A percentile compares a stretch with the other conserved stretches of the same genome.
These are phyloP conservation scores for Cacatua alba DNA, from an alignment of 2,113 vertebrate species.

Conservation along the genomic window DNA sequence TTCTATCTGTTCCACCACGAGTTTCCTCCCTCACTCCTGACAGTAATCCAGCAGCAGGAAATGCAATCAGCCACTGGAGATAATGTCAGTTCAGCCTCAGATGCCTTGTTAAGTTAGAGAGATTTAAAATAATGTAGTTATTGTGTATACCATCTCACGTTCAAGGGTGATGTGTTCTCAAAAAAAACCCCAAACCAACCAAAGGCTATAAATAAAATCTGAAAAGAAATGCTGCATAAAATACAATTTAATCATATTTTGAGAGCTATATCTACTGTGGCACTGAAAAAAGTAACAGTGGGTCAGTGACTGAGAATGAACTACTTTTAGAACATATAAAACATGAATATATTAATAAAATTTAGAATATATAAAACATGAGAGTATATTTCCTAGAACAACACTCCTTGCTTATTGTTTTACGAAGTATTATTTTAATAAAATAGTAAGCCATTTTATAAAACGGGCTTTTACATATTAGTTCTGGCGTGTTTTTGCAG, in stretches of 20 bases:
- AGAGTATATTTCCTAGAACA: neutral
- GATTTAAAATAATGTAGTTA: neutral
- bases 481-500: neutral
- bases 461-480: neutral
- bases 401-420: neutral
- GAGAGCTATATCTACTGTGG: neutral
- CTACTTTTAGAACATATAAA: neutral
- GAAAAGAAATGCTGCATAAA: neutral
- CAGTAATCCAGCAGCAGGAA: slow-evolving; percentile 16
- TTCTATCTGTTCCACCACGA: slow-evolving; percentile 59
- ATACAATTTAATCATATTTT: neutral
- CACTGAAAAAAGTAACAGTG: neutral
- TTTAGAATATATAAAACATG: neutral
- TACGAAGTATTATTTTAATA: neutral
- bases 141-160: neutral
- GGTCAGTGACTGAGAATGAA: neutral
- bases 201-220: neutral
- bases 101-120: neutral
- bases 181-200: neutral
- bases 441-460: neutral
- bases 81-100: neutral
- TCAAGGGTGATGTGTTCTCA: neutral
- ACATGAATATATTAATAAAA: too few relatives aligned
- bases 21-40: slow-evolving; percentile 25
- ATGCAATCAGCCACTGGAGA: neutral